These are phyloP conservation scores for Spongilla lacustris DNA, from an alignment of 37 sponge, comb jelly and placozoan genomes.

Conservation along the genomic window DNA sequence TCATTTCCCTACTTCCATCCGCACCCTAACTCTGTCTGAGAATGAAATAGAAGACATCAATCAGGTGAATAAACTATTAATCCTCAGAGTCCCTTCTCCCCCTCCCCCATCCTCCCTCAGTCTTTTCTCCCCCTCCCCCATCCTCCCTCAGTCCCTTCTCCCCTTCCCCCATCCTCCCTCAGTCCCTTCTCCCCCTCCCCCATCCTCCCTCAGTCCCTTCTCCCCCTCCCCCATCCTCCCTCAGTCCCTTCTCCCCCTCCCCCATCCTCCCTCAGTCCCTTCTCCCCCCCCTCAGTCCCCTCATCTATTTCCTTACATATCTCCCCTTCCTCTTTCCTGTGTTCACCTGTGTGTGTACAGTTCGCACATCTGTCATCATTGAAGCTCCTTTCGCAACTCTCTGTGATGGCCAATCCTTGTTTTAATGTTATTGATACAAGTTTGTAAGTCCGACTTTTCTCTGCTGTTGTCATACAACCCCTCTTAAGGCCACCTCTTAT, in stretches of 20 bases:
- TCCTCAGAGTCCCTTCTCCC: neutral
- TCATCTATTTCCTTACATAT: neutral
- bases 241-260: too few species aligned
- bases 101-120: neutral
- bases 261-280: neutral
- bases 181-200: neutral
- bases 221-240: too few species aligned
- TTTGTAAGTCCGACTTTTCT: constrained; percentile 12
- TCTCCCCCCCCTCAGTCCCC: neutral
- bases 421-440: constrained; percentile 25
- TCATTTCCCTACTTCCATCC: constrained; percentile 31
- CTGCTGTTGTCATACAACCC: neutral
- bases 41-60: constrained; percentile 59
- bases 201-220: too few species aligned
- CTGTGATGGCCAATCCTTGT: constrained; percentile 63
- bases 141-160: too few species aligned
- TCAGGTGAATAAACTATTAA: too few species aligned
- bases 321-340: neutral
- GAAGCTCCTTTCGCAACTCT: constrained; percentile 16
- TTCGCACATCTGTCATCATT: constrained; percentile 23
- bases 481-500: neutral
- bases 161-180: too few species aligned
- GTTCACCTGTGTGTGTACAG: neutral
- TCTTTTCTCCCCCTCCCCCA: neutral
- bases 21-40: constrained; percentile 64